Evolutionary conservation across 2,888 invertebrate species (phyloP).

Genomic region (Phlogophora meticulosa): DNA sequence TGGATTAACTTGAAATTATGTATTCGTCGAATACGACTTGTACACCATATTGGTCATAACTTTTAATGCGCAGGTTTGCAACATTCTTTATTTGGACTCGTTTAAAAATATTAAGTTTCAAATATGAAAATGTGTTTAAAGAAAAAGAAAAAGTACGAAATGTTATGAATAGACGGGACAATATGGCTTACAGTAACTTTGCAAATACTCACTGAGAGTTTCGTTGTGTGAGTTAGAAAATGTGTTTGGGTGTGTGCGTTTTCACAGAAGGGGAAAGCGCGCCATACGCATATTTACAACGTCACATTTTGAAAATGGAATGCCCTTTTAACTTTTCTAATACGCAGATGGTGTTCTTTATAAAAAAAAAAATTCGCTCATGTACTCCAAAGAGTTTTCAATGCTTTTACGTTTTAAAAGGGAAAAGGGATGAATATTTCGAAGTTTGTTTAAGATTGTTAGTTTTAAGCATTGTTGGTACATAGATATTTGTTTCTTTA

Average conservation of each 20-base stretch:
- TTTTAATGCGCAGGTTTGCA: conserved; percentile 19
- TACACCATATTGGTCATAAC: conserved; percentile 29
- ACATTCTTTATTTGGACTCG: conserved; percentile 12
- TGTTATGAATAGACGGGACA: conserved; percentile 34
- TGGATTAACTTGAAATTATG: conserved; percentile 76
- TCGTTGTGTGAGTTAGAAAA: conserved; percentile 62
- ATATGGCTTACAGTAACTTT: conserved; percentile 48
- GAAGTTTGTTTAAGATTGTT: conserved; percentile 10
- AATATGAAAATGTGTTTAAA: conserved; percentile 14
- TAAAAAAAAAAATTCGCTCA: conserved; percentile 34
- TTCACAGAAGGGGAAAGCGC: conserved; percentile 84
- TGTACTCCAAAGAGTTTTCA: conserved; percentile 38
- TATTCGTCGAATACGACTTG: conserved; percentile 50
- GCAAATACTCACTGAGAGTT: conserved; percentile 40
- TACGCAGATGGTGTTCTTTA: conserved; percentile 70
- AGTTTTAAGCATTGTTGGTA: background rate
- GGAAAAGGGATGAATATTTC: background rate
- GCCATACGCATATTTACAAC: conserved; percentile 76
- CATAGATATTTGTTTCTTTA: conserved; percentile 12
- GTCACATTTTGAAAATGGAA: conserved; percentile 85
- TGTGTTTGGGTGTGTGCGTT: conserved; percentile 75
- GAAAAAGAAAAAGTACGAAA: conserved; percentile 17
- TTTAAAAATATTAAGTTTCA: conserved; percentile 13
- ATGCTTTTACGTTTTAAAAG: conserved; percentile 38
- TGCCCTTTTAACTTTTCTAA: conserved; percentile 83